A percentile compares a stretch with the other conserved stretches of the same genome.
phyloP scores from a whole-genome alignment of 2,888 invertebrate genomes.

The Fabriciana adippe region DNA sequence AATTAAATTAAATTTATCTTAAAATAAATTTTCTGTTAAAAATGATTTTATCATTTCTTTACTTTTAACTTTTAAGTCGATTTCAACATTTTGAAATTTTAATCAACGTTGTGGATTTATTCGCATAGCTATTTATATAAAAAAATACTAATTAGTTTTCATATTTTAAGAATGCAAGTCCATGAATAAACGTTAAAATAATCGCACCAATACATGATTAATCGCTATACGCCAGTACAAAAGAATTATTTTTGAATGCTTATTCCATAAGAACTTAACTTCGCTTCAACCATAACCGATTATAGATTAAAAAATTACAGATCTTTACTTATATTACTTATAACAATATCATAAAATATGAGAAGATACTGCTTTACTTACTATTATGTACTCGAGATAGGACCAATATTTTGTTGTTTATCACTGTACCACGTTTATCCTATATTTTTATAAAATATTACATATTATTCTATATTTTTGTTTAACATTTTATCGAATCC shows the following conservation, averaged over 20 bases:
- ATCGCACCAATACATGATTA: background rate
- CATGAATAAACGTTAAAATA: background rate
- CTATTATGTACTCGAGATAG: slow-evolving; percentile 21
- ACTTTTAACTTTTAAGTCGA: too few relatives aligned
- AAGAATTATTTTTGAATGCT: background rate
- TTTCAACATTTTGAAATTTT: too few relatives aligned
- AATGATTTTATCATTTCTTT: too few relatives aligned
- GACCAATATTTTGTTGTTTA: slow-evolving; percentile 17
- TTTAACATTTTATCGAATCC: slow-evolving; percentile 18
- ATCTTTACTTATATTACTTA: slow-evolving; percentile 23
- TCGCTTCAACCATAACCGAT: slow-evolving; percentile 30
- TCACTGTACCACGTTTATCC: slow-evolving; percentile 10
- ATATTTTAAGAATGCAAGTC: too few relatives aligned
- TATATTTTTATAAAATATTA: slow-evolving; percentile 13
- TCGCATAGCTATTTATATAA: too few relatives aligned
- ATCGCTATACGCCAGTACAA: background rate
- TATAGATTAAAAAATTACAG: slow-evolving; percentile 29
- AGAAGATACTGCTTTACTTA: slow-evolving; percentile 18
- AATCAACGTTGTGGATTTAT: too few relatives aligned
- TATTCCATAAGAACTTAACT: background rate
- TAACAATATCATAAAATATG: slow-evolving; percentile 18
- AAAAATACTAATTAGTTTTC: too few relatives aligned
- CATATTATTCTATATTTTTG: slow-evolving; percentile 22
- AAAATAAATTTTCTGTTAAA: background rate
- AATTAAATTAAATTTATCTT: background rate